Conservation (phyloP, 2,888 invertebrate species). For the Bembecia ichneumoniformis region DNA sequence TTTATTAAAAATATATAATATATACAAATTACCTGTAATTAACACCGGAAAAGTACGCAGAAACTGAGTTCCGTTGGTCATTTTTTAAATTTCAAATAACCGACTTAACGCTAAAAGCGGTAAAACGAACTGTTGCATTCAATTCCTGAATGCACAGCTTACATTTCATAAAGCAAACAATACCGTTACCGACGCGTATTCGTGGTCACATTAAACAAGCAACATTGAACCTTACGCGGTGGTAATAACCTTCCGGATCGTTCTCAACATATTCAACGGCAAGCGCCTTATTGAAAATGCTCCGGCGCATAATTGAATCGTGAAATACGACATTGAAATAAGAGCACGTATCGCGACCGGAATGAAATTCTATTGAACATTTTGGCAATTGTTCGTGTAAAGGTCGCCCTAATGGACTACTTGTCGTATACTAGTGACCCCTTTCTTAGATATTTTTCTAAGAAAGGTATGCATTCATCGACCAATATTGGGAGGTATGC, state of each 20-base stretch:
- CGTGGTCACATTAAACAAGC: background rate
- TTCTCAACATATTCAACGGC: background rate
- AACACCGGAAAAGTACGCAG: slow-evolving; percentile 25
- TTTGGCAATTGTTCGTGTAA: background rate
- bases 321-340: slow-evolving; percentile 3
- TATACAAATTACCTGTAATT: slow-evolving; percentile 25
- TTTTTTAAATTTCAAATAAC: slow-evolving; percentile 5
- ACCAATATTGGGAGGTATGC: too few relatives aligned
- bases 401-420: background rate
- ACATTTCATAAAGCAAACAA: background rate
- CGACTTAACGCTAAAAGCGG: background rate
- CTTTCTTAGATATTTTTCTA: too few relatives aligned
- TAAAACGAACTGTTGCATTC: background rate
- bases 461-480: too few relatives aligned
- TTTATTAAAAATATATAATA: background rate
- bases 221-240: background rate
- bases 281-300: background rate
- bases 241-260: background rate
- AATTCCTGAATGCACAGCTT: background rate
- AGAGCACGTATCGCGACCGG: background rate
- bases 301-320: background rate
- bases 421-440: too few relatives aligned
- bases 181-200: background rate
- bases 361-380: background rate
- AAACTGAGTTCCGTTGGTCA: slow-evolving; percentile 18